Base-by-base conservation (phyloP, 1,140 invertebrate genomes). In the Asobara japonica region DNA sequence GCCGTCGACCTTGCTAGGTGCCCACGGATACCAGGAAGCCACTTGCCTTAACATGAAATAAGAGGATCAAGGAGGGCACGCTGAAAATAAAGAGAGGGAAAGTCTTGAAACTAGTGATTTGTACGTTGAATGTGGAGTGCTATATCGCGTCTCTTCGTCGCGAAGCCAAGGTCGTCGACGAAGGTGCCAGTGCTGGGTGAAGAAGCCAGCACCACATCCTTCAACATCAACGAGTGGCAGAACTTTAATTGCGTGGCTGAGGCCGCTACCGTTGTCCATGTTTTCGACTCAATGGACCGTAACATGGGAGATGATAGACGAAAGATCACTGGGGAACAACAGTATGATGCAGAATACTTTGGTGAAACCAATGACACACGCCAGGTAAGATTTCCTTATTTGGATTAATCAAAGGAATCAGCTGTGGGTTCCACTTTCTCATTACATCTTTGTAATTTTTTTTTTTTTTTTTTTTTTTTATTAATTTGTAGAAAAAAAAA, bases 211-310 rank as follows among this genome's bases (percentile, higher is more conserved):
- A 16, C 22, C 31, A 7, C 25, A 66, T 71, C 60, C 10, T 30
- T 48, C n/a, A 20, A 27, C 45, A 61, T 61, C 38, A 51, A 70
- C 25, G 16, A 51, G 41, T 64, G 45, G 27, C 20, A 71, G 38
- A 62, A 33, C 76, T 77, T 77, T 74, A 79, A 73, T 69, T 77
- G 79, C 69, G 76, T 78, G 79, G 77, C 81, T 74, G 80, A 75
- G 78, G 80, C 80, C 69, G 77, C 82, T 76, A 77, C 78, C 80
- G 80, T 79, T 82, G 86, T 86, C 84, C 82, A 88, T 88, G 86
- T 84, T 84, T 86, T 82, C 84, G 81, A 83, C 79, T 81, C 81
- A 80, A 88, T 88, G 86, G 86, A 88, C 78, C 84, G 84, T 79
- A 85, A 86, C 80, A 82, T 79, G 77, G 79, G 80, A 76, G 86